Evolutionary conservation across 92 coral and sea anemone genomes (phyloP).

Genomic region (Pocillopora grandis): DNA sequence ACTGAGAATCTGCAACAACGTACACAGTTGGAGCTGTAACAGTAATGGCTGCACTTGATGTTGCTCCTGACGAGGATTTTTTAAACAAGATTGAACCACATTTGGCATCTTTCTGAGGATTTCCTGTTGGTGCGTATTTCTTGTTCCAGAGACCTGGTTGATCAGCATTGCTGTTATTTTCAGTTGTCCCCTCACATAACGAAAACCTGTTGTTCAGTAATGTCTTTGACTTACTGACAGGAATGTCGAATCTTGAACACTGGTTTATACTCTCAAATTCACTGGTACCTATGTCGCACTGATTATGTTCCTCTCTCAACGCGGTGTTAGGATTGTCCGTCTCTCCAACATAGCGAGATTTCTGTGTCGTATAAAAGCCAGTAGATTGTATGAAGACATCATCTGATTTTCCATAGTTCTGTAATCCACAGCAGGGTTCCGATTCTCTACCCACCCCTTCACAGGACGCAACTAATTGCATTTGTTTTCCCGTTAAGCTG

Average conservation of each 20-base stretch:
- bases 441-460: background rate
- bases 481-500: constrained; percentile 1
- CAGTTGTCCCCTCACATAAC: background rate
- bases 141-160: background rate
- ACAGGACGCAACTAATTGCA: background rate
- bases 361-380: background rate
- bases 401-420: background rate
- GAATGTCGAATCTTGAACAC: background rate
- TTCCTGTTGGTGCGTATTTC: background rate
- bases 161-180: background rate
- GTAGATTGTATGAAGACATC: background rate
- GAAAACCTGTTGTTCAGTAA: background rate
- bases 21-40: background rate
- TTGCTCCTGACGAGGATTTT: background rate
- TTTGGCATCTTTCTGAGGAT: background rate
- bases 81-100: background rate
- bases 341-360: background rate
- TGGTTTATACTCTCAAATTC: background rate
- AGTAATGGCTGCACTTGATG: background rate
- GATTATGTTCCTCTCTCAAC: background rate
- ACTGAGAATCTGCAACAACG: constrained; percentile 4
- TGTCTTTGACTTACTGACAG: background rate
- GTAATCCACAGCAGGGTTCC: background rate
- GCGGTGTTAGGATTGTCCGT: background rate
- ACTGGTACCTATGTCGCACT: background rate